These are phyloP conservation scores for Suillia variegata DNA, from an alignment of 2,888 invertebrate species.

Conservation along the genomic window DNA sequence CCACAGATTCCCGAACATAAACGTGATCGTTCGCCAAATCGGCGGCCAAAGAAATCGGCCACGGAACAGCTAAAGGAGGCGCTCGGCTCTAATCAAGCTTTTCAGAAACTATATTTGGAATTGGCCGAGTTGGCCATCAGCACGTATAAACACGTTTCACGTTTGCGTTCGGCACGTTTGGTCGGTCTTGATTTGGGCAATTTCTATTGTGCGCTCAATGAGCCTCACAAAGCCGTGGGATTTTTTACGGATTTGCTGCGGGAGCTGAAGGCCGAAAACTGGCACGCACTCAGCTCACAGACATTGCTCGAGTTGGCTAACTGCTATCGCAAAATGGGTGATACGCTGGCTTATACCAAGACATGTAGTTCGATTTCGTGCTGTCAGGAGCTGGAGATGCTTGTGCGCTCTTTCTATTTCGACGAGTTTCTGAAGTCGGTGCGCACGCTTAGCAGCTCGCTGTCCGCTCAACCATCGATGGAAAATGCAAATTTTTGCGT, in stretches of 20 bases:
- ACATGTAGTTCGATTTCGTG: constrained; percentile 81
- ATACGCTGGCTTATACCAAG: constrained; percentile 73
- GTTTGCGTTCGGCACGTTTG: constrained; percentile 79
- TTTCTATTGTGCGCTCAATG: constrained; percentile 85
- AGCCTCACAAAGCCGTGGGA: constrained; percentile 86
- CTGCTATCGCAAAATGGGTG: constrained; percentile 81
- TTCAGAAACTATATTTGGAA: constrained; percentile 90
- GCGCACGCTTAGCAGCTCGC: constrained; percentile 53
- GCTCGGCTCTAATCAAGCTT: constrained; percentile 84
- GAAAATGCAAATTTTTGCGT: constrained; percentile 58
- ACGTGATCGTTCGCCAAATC: constrained; percentile 63
- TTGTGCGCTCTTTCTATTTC: constrained; percentile 77
- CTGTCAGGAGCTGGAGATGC: constrained; percentile 74
- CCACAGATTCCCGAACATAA: constrained; percentile 46
- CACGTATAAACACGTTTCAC: constrained; percentile 92
- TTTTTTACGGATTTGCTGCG: constrained; percentile 86
- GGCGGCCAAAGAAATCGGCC: constrained; percentile 63
- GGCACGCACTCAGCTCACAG: constrained; percentile 82
- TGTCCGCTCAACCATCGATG: constrained; percentile 50
- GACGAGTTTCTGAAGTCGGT: constrained; percentile 80
- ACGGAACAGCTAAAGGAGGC: constrained; percentile 88
- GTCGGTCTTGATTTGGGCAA: constrained; percentile 89
- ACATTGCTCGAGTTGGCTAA: constrained; percentile 83
- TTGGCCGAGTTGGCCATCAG: constrained; percentile 94
- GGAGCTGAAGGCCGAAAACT: constrained; percentile 86